Base-by-base conservation (phyloP, 1,140 invertebrate genomes). In the Euura lappo region DNA sequence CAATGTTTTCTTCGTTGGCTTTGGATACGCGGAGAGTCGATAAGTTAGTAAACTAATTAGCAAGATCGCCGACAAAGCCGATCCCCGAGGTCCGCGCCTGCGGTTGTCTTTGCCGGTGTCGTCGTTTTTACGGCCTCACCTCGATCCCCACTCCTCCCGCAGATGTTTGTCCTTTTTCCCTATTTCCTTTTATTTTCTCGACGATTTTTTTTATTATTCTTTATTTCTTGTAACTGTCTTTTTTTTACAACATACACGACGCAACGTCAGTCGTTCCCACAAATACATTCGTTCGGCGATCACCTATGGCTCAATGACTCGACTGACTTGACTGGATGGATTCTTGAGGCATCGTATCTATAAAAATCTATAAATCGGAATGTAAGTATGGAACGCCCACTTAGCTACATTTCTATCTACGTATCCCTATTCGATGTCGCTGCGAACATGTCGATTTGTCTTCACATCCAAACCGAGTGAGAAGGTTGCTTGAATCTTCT, bases 41-140 rank as follows among this genome's bases (percentile, higher is more conserved):
- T 88, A 88, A 87, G 84, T 86, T 86, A 85, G 85, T 87, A 87
- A 88, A 88, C 86, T 87, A 87, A 88, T 88, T 87, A 88, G 85
- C 84, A 81, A 78, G 75, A 44, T 81, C 78, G 85, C 85, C 86
- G 86, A 87, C 86, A 87, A 88, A 87, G 86, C 85, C 76, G 75
- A 81, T 78, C 79, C 75, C 78, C 74, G 71, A 72, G 77, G 77
- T 77, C 76, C 71, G 68, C 73, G 73, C 74, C 79, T 75, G 79
- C 76, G 78, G 70, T 79, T 79, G 80, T 84, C 78, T 60, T 6
- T 60, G 51, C 51, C 51, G 51, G 51, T 60, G 81, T 75, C 80
- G 69, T 73, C 73, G 80, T 86, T 86, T 86, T 87, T 86, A 77
- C 69, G 45, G 51, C 51, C 51, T 60, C 51, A 60, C 28, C 28